Base-by-base conservation (phyloP, 2,797 vertebrate species). In the Petrocephalus sullivani region DNA sequence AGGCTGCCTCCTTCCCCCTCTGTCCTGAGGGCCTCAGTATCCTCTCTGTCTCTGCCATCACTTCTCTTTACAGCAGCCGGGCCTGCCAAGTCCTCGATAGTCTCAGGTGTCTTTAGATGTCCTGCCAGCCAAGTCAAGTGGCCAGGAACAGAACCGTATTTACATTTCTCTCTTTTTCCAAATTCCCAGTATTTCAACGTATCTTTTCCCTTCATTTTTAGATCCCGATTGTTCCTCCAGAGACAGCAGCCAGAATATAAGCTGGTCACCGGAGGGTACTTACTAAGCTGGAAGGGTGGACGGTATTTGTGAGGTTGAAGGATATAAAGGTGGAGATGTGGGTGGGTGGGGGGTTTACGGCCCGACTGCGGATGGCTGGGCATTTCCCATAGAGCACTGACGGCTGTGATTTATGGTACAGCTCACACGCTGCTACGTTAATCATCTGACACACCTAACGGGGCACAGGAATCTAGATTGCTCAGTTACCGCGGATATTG, bases 391-490 rank as follows among this genome's bases (percentile, higher is more conserved):
- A 10, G 16, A 78, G 33, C 37, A 41, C 71, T 41, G 71, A 78
- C 16, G 16, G 37, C 19, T n/a, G 37, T 78, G 71, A 78, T 78
- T 78, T 46, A 78, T 78, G 71, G 19, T 46, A 46, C 33, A 19
- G 16, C 37, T 41, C 16, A n/a, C 16, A 46, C 37, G 1, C 71
- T n/a, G 71, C 71, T 46, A 46, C 71, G 33, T 78, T 78, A 78
- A 78, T 78, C 71, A 78, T 78, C 71, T 78, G 71, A 46, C 71
- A 78, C 71, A 78, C 37, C 71, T 78, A 78, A 46, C 33, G 16
- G 37, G 41, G 37, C 33, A 1, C 14, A 46, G 16, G 71, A 14
- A 78, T n/a, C 71, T 19, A 46, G 71, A 78, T 78, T 78, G 37
- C 33, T 19, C 71, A 46, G 71, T 78, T 78, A 46, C 37, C 37